Conservation (phyloP, 2,113 vertebrate species). For the Merops nubicus region DNA sequence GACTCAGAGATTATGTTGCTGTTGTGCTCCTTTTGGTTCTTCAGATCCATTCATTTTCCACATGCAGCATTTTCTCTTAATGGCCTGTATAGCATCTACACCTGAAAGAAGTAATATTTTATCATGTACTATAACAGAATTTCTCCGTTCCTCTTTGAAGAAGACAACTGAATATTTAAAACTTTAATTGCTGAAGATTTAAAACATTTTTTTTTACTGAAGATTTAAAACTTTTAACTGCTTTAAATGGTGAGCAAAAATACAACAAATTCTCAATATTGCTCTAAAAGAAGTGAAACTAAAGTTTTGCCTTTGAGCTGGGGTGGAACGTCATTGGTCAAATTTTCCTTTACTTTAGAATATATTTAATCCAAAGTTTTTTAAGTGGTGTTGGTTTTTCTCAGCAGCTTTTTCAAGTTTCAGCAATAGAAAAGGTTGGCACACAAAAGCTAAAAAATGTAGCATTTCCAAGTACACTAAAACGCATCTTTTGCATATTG, state of each 20-base stretch:
- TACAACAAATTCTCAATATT: not conserved
- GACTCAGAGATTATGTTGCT: not conserved
- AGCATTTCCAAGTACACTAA: not conserved
- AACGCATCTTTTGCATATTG: not conserved
- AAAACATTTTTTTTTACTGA: no score
- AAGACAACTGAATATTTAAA: not conserved
- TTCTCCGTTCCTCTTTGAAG: not conserved
- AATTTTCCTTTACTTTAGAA: not conserved
- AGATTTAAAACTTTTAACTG: no score
- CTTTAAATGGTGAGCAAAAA: not conserved
- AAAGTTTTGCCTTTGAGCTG: not conserved
- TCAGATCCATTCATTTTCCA: not conserved
- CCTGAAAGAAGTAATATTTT: not conserved
- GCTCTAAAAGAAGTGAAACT: not conserved
- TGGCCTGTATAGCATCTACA: not conserved
- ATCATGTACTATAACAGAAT: not conserved
- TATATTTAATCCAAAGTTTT: not conserved
- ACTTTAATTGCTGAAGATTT: no score
- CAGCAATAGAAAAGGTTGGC: not conserved
- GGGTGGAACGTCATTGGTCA: not conserved
- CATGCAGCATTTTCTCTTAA: not conserved
- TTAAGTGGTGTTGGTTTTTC: not conserved
- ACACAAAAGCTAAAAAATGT: not conserved
- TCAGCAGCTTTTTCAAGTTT: not conserved
- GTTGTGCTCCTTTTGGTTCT: not conserved